Conservation (phyloP, 2,797 vertebrate genomes). For the Pelochelys cantorii region DNA sequence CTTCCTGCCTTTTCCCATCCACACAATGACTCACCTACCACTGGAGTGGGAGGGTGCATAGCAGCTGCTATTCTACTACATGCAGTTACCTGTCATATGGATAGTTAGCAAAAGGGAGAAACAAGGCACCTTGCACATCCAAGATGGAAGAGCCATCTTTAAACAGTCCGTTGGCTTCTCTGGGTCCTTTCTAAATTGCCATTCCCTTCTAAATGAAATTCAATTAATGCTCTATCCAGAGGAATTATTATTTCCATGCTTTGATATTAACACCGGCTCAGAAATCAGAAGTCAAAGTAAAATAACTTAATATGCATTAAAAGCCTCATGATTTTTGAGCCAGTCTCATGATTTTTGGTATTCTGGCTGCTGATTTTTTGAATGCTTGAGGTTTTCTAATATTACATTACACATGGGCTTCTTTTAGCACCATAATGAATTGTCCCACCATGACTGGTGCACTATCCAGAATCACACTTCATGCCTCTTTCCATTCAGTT, state of each 20-base stretch:
- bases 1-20: not conserved
- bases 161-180: not conserved
- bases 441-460: not conserved
- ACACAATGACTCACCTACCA: not conserved
- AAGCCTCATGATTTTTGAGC: not conserved
- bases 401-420: not conserved
- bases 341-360: rapidly evolving
- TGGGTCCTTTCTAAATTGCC: not conserved
- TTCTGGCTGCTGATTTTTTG: not conserved
- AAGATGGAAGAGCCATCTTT: not conserved
- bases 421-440: not conserved
- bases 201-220: not conserved
- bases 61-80: not conserved
- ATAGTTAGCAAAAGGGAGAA: not conserved
- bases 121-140: not conserved
- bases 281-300: not conserved
- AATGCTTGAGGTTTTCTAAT: not conserved
- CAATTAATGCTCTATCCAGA: not conserved
- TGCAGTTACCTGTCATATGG: not conserved
- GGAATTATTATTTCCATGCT: rapidly evolving
- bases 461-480: not conserved
- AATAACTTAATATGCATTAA: rapidly evolving
- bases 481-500: constrained; percentile 32
- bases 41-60: not conserved
- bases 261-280: not conserved